Evolutionary conservation across 2,797 vertebrate species (phyloP), one percentile per base, ranked within the genome.

Genomic region (Enteromius viviparus): DNA sequence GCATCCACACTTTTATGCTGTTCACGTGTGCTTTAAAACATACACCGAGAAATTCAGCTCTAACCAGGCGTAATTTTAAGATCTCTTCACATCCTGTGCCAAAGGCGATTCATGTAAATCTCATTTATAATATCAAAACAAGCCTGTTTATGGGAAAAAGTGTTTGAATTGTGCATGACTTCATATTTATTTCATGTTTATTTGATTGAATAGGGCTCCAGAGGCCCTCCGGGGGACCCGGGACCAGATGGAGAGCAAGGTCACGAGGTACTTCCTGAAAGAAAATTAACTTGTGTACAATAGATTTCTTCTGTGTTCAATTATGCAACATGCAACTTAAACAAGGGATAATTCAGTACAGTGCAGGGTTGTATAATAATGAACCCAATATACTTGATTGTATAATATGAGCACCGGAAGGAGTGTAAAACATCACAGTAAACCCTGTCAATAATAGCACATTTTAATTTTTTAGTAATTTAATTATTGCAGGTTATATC

Each of bases 231-330:
- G 69, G 98, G 97, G 70, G 96, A 97, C 32, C 74, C 89, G 85
- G 98, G 98, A 85, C 90, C 94, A 86, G 87, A 94, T 87, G 98
- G 97, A 94, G 97, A 97, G 89, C 94, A 92, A 81, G 98, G 98
- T 34, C 86, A 87, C 87, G 97, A 98, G 95, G 98, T 99, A 92
- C 88, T 70, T 65, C 42, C 34, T 34, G 21, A 3, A 26, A 53
- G 15, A 17, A 64, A n/a, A 23, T 8, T 1, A 15, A 26, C 49
- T 47, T 19, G 34, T 51, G 42, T 14, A 6, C 21, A 32, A 64
- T 10, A 11, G 5, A n/a, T 23, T 65, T 65, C 4, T 65, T 29
- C 23, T 65, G 60, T 11, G 12, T 65, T 7, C 3, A n/a, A 17
- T 75, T 58, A 58, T 75, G 72, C 7, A 40, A 40, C 53, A 58